A percentile compares a stretch with the other conserved stretches of the same genome.
phyloP scores from a whole-genome alignment of 2,888 invertebrate species.

The Ceriagrion tenellum region DNA sequence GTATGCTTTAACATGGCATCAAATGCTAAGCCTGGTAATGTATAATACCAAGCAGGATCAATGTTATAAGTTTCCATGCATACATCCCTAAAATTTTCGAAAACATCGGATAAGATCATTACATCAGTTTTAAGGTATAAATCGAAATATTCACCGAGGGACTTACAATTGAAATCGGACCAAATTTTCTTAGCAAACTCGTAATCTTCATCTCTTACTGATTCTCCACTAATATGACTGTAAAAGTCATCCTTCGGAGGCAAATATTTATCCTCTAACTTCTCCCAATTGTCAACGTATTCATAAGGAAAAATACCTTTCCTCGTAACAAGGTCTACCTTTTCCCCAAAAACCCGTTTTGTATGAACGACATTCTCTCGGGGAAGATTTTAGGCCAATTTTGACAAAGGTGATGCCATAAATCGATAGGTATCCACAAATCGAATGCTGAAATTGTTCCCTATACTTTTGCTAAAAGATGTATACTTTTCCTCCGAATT shows the following conservation, averaged over 20 bases:
- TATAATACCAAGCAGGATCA: conserved; percentile 75
- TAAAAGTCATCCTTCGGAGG: conserved; percentile 71
- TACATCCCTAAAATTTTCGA: conserved; percentile 74
- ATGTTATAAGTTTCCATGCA: conserved; percentile 73
- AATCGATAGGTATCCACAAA: too few species aligned
- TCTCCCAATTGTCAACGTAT: conserved; percentile 72
- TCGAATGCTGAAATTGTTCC: too few species aligned
- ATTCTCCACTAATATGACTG: conserved; percentile 71
- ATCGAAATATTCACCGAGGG: conserved; percentile 73
- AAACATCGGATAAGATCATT: conserved; percentile 74
- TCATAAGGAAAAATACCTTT: conserved; percentile 75
- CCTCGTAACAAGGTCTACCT: conserved; percentile 71
- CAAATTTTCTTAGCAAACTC: conserved; percentile 75
- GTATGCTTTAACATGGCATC: conserved; percentile 76
- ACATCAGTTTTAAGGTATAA: conserved; percentile 74
- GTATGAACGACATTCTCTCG: conserved; percentile 59
- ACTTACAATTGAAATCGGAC: conserved; percentile 72
- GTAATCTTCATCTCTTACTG: conserved; percentile 73
- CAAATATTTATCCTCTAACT: conserved; percentile 71
- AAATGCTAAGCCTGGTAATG: conserved; percentile 74
- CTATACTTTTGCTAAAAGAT: conserved; percentile 52
- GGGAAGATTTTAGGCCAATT: too few species aligned
- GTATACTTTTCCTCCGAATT: conserved; percentile 71
- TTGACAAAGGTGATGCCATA: too few species aligned
- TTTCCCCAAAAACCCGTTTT: neutral